phyloP scores from a whole-genome alignment of 2,888 invertebrate genomes.

The Sisyra nigra region DNA sequence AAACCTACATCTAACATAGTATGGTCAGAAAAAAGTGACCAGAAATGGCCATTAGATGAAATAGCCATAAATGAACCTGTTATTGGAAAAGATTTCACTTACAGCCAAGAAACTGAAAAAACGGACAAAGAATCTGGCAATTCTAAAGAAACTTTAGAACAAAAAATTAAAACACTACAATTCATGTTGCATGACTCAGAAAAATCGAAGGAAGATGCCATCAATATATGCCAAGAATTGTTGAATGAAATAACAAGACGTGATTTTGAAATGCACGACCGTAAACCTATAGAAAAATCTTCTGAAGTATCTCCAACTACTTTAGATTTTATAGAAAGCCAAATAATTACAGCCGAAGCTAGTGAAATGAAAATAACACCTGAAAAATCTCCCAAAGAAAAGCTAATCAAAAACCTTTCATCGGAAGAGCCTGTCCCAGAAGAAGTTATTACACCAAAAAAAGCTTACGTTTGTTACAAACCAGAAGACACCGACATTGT shows the following conservation, averaged over 20 bases:
- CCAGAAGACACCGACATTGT: slow-evolving; percentile 16
- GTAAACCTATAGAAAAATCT: slow-evolving; percentile 6
- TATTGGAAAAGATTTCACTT: too few species aligned
- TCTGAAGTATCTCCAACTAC: slow-evolving; percentile 3
- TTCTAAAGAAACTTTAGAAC: slow-evolving; percentile 17
- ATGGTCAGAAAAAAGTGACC: too few species aligned
- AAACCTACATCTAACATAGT: too few species aligned
- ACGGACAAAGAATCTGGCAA: slow-evolving; percentile 12
- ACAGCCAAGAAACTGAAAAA: too few species aligned
- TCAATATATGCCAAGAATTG: slow-evolving; percentile 23
- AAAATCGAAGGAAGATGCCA: slow-evolving; percentile 24
- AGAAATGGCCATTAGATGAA: too few species aligned
- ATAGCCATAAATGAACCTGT: too few species aligned
- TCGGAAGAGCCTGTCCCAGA: slow-evolving; percentile 18
- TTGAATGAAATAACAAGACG: slow-evolving; percentile 22
- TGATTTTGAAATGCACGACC: slow-evolving; percentile 18
- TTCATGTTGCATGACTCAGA: slow-evolving; percentile 26
- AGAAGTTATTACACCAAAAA: slow-evolving; percentile 16
- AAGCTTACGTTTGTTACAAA: slow-evolving; percentile 22
- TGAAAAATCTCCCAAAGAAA: not conserved
- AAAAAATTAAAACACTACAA: slow-evolving; percentile 18
- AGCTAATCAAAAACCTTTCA: too few species aligned
- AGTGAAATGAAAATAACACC: not conserved
- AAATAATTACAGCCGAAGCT: slow-evolving; percentile 11
- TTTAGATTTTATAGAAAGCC: slow-evolving; percentile 12